Base-by-base conservation (phyloP, 1,140 invertebrate genomes). In the Panulirus ornatus region DNA sequence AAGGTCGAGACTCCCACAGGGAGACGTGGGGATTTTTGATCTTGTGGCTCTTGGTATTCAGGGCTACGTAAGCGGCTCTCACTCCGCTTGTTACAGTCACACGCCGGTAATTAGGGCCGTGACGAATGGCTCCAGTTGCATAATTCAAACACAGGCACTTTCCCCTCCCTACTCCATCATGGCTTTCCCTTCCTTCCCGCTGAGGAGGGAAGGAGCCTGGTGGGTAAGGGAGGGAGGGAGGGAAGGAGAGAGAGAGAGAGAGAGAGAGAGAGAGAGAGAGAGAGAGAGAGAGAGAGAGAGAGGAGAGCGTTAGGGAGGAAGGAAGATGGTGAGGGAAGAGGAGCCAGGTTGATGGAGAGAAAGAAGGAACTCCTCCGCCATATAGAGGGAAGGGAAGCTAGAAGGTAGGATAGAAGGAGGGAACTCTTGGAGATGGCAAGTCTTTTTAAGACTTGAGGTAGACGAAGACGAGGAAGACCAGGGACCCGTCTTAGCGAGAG, bases 241-340 rank as follows among this genome's bases (percentile, higher is more conserved):
- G 22, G 30, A 66, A 22, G 22, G 30, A 66, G 30, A 34, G 30
- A n/a, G 30, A 27, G 22, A 66, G 63, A n/a, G 22, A 34, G 63
- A 66, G 63, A 76, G 73, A 76, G 73, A 76, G 73, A 76, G 73
- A 76, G 73, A 76, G 73, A 76, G 73, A 76, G 73, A 76, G 73
- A 76, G 36, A 38, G 73, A 76, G 30, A 76, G 36, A 40, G 73
- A 40, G 73, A 76, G 73, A 76, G 34, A 38, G 75, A 27, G 40
- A 78, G 40, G 47, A 42, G n/a, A 19, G 54, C 22, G 54, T 14
- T 19, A 5, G 5, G 73, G 42, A 9, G 38, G n/a, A n/a, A n/a
- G 70, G 40, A 36, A 71, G 70, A 71, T 30, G 40, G 70, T 30
- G 70, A 71, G 70, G 70, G 22, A 36, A n/a, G n/a, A n/a, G n/a